Percentiles rank a stretch among this genome's conserved stretches.
phyloP scores from a whole-genome alignment of 2,888 invertebrate species.

The Trachelus iudaicus region DNA sequence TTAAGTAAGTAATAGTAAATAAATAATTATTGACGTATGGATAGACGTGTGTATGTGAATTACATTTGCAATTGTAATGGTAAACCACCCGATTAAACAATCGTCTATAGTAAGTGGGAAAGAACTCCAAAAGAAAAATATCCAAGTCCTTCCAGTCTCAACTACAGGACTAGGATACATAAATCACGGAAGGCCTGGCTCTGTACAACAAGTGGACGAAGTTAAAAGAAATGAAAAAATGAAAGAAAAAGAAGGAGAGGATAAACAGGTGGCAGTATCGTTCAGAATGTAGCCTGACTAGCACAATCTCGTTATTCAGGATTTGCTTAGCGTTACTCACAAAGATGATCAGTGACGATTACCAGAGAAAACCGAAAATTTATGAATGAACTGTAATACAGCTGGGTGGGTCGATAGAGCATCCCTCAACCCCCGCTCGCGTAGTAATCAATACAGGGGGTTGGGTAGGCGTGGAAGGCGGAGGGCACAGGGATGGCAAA shows the following conservation, averaged over 20 bases:
- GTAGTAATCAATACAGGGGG: slow-evolving; percentile 63
- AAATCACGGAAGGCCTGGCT: background rate
- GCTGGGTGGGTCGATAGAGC: slow-evolving; percentile 64
- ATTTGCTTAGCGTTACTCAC: background rate
- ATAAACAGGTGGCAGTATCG: background rate
- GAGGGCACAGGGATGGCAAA: slow-evolving; percentile 55
- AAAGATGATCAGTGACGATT: slow-evolving; percentile 2
- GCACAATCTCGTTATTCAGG: background rate
- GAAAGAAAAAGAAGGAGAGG: background rate
- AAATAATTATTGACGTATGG: no score
- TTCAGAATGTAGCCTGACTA: background rate
- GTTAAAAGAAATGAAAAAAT: background rate
- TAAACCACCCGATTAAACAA: no score
- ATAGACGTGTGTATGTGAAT: no score
- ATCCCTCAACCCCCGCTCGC: slow-evolving; percentile 30
- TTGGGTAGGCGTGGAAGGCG: slow-evolving; percentile 47
- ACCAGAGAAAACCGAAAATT: slow-evolving; percentile 52
- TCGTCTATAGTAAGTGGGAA: no score
- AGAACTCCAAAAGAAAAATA: background rate
- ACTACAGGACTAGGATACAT: background rate
- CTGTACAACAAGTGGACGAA: background rate
- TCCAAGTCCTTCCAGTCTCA: background rate
- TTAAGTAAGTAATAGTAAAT: background rate
- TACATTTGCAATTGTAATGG: no score
- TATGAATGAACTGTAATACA: slow-evolving; percentile 64